Evolutionary conservation across 1,140 invertebrate genomes (phyloP), one percentile per base, ranked within the genome.

Genomic region (Caerostris darwini): DNA sequence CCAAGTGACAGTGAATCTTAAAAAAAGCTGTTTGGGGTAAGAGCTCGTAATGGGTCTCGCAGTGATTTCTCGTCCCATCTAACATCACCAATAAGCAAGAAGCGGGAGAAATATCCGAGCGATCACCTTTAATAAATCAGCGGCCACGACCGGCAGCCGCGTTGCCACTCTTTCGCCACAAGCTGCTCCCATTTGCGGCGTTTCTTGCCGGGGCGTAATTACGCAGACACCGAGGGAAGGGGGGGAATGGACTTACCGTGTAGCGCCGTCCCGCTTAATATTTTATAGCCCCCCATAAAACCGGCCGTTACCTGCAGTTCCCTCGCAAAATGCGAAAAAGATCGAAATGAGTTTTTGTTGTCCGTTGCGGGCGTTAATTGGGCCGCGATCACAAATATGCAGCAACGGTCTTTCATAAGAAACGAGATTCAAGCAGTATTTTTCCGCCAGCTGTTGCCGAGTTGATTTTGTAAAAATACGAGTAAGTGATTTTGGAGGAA

Each of bases 261-360:
- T 92, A 56, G 8, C 54, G 61, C 90, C 90, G 81, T 2, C 58
- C 56, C 81, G 81, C 81, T 92, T 92, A 92, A 92, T 92, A 92
- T 92, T 92, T 92, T 92, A 92, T 92, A 58, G 53, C 81, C 54
- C 12, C 71, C 34, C 81, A 92, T 92, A 92, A 92, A 92, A 61
- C 53, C 59, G 81, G 88, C 88, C 58, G 50, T 4, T 71, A 67
- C 19, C 34, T 58, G 50, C 14, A 88, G 86, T 88, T 64, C 67
- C 17, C 14, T 2, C 71, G 1, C 10, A 77, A 77, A 77, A 57
- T 57, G 58, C 14, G 85, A 87, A 87, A 87, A 87, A 59, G 85
- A 64, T 87, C 82, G 34, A 61, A 87, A 85, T 17, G 82, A 85
- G 54, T 58, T 58, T 34, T 71, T 17, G 59, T 88, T 88, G 86